These are phyloP conservation scores for Andricus quercusramuli DNA, from an alignment of 2,888 invertebrate genomes.

Conservation along the genomic window DNA sequence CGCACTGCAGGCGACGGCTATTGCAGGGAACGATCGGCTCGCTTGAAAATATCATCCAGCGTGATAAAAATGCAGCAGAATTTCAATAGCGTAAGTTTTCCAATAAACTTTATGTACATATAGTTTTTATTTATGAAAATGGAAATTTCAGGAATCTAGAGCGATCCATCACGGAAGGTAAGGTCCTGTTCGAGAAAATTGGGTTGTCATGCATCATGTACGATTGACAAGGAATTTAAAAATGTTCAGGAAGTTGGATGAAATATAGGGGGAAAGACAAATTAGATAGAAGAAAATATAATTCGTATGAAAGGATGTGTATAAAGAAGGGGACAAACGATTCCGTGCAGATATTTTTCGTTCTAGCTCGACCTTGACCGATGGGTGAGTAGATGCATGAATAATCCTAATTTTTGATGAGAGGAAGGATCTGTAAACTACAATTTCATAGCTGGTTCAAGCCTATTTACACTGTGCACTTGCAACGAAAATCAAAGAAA, in stretches of 20 bases:
- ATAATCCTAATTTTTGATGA: slow-evolving; percentile 16
- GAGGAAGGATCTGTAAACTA: slow-evolving; percentile 1
- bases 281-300: slow-evolving; percentile 1
- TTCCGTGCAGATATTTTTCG: slow-evolving; percentile 15
- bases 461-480: slow-evolving; percentile 38
- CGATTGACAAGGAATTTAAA: background rate
- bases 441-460: background rate
- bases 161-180: background rate
- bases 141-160: slow-evolving; percentile 14
- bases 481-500: slow-evolving; percentile 34
- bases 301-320: background rate
- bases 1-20: slow-evolving; percentile 86
- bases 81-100: slow-evolving; percentile 13
- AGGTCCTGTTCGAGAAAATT: background rate
- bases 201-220: slow-evolving; percentile 20
- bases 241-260: background rate
- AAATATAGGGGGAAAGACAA: background rate
- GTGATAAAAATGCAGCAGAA: slow-evolving; percentile 43
- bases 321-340: slow-evolving; percentile 10
- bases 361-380: slow-evolving; percentile 30
- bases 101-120: background rate
- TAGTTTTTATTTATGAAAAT: slow-evolving; percentile 36
- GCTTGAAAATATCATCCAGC: slow-evolving; percentile 54
- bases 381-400: slow-evolving; percentile 22
- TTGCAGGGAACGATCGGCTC: slow-evolving; percentile 68